Evolutionary conservation across 2,888 invertebrate genomes (phyloP).

Genomic region (Notocelia uddmanniana): DNA sequence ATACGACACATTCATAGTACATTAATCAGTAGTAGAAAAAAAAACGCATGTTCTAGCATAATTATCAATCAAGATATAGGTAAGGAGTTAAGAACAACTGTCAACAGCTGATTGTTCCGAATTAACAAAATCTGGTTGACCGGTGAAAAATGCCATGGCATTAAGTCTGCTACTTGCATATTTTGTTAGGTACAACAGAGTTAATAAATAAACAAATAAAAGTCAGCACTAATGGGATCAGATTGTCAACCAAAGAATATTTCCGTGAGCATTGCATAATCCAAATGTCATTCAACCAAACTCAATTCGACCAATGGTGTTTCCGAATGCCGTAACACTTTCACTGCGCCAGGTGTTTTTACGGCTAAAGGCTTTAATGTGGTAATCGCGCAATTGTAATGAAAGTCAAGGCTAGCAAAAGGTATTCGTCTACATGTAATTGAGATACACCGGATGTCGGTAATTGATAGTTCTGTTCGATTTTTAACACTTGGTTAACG

Average conservation of each 20-base stretch:
- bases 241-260: conserved; percentile 50
- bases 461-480: conserved; percentile 36
- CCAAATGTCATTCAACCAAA: conserved; percentile 29
- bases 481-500: conserved; percentile 31
- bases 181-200: too few relatives aligned
- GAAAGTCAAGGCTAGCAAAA: conserved; percentile 47
- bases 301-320: conserved; percentile 24
- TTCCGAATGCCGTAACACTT: conserved; percentile 50
- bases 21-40: too few relatives aligned
- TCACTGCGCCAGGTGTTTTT: conserved; percentile 50
- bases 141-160: too few relatives aligned
- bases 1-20: too few relatives aligned
- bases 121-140: too few relatives aligned
- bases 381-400: conserved; percentile 41
- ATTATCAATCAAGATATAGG: too few relatives aligned
- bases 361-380: conserved; percentile 37
- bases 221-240: conserved; percentile 51
- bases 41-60: too few relatives aligned
- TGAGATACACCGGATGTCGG: conserved; percentile 35
- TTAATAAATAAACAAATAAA: too few relatives aligned
- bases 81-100: too few relatives aligned
- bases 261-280: conserved; percentile 31
- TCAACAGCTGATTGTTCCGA: too few relatives aligned
- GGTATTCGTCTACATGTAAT: conserved; percentile 34
- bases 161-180: too few relatives aligned